phyloP scores from a whole-genome alignment of 2,888 invertebrate genomes.

The Dryobotodes eremita region DNA sequence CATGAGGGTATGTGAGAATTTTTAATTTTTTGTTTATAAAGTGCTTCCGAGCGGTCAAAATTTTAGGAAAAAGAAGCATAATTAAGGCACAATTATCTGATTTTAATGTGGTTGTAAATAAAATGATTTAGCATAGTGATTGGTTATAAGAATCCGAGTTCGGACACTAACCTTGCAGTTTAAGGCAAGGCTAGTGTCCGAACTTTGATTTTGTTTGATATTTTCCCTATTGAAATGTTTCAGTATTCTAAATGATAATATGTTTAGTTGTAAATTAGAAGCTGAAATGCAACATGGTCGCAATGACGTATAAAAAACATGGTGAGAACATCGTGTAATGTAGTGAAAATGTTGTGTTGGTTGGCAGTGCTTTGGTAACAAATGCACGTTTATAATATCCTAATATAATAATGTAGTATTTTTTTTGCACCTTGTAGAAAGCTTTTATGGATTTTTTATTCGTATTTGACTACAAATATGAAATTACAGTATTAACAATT shows the following conservation, averaged over 20 bases:
- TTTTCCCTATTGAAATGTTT: background rate
- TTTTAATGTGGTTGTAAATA: background rate
- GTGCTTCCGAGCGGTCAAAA: background rate
- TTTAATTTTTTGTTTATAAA: conserved; percentile 27
- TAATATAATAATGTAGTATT: background rate
- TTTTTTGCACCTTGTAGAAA: no score
- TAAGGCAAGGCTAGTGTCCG: background rate
- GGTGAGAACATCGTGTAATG: no score
- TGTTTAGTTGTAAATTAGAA: background rate
- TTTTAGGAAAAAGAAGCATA: background rate
- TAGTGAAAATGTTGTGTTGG: background rate
- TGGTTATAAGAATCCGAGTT: background rate
- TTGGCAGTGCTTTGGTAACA: background rate
- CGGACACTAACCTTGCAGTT: background rate
- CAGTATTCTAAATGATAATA: background rate
- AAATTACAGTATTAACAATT: no score
- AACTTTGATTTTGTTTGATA: no score
- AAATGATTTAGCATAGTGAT: background rate
- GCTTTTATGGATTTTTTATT: no score
- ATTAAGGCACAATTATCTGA: background rate
- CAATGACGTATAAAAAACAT: background rate
- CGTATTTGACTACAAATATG: no score
- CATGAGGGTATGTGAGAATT: conserved; percentile 36
- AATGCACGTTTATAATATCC: background rate
- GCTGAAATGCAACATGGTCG: background rate